phyloP scores from a whole-genome alignment of 2,888 invertebrate genomes.

The Sarcophaga carnaria region DNA sequence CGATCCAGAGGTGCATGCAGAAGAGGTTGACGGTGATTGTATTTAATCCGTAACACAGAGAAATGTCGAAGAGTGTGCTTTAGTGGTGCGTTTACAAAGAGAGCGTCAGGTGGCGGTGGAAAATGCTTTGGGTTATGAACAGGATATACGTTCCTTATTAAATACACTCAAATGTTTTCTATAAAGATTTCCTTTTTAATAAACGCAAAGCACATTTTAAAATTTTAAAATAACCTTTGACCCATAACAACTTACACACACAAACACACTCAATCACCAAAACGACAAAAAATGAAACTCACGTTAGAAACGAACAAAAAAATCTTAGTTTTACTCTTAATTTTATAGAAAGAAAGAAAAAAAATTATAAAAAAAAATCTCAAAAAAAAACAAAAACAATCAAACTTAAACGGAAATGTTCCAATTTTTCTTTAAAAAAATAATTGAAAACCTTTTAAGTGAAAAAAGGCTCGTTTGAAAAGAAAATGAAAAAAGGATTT shows the following conservation, averaged over 20 bases:
- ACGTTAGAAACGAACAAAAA: conserved; percentile 47
- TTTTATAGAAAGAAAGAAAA: conserved; percentile 35
- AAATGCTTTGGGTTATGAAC: conserved; percentile 73
- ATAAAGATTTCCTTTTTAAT: neutral
- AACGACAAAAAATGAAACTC: conserved; percentile 12
- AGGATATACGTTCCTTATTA: conserved; percentile 72
- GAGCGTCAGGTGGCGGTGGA: conserved; percentile 71
- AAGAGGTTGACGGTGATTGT: conserved; percentile 84
- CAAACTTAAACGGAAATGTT: conserved; percentile 62
- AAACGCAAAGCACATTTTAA: conserved; percentile 1
- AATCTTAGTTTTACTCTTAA: conserved; percentile 60
- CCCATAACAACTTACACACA: conserved; percentile 1
- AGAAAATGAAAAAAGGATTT: conserved; percentile 8
- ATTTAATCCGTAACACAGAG: conserved; percentile 80
- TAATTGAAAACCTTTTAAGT: conserved; percentile 1
- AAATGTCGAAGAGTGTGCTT: conserved; percentile 77
- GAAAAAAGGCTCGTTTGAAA: conserved; percentile 8
- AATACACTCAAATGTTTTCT: conserved; percentile 73
- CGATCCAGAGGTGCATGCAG: conserved; percentile 89
- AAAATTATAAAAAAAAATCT: conserved; percentile 7
- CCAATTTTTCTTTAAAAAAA: conserved; percentile 41
- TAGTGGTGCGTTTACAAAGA: conserved; percentile 68
- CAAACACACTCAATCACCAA: conserved; percentile 6
- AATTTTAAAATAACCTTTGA: conserved; percentile 1
- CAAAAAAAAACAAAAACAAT: conserved; percentile 4